These are phyloP conservation scores for Drosophila vallismaia DNA, from an alignment of 2,888 invertebrate genomes.

Conservation along the genomic window DNA sequence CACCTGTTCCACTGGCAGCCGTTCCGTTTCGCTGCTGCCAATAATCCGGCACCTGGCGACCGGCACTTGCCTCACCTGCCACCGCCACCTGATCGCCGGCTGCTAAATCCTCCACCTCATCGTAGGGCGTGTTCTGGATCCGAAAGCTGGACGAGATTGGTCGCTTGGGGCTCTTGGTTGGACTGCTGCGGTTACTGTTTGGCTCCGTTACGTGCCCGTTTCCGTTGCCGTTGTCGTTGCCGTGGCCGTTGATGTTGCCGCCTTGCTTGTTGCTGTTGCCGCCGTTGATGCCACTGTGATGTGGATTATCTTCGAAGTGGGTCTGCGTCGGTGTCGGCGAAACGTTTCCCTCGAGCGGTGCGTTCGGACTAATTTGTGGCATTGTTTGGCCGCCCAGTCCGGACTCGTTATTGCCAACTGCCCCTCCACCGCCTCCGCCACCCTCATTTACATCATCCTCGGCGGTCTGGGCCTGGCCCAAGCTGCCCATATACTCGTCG, in stretches of 20 bases:
- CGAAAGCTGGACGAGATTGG: slow-evolving; percentile 61
- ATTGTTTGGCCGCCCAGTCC: slow-evolving; percentile 78
- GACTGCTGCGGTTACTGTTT: slow-evolving; percentile 68
- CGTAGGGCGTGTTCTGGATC: slow-evolving; percentile 55
- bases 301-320: slow-evolving; percentile 71
- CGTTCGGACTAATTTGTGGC: slow-evolving; percentile 82
- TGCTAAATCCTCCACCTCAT: slow-evolving; percentile 74
- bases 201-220: slow-evolving; percentile 7
- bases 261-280: slow-evolving; percentile 30
- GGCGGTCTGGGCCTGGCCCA: slow-evolving; percentile 39
- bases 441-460: slow-evolving; percentile 43
- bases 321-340: slow-evolving; percentile 69
- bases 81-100: slow-evolving; percentile 53
- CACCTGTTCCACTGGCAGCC: slow-evolving; percentile 41
- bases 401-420: slow-evolving; percentile 72
- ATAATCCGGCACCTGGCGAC: slow-evolving; percentile 58
- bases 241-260: slow-evolving; percentile 46
- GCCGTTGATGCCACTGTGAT: slow-evolving; percentile 42
- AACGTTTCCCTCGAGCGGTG: slow-evolving; percentile 81
- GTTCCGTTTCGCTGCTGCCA: slow-evolving; percentile 80
- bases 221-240: slow-evolving; percentile 32
- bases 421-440: slow-evolving; percentile 48
- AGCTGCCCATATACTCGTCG: slow-evolving; percentile 62
- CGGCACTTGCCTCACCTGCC: slow-evolving; percentile 42
- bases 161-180: slow-evolving; percentile 66